Evolutionary conservation across 2,888 invertebrate genomes (phyloP), one percentile per base, ranked within the genome.

Genomic region (Aspidiotus destructor): DNA sequence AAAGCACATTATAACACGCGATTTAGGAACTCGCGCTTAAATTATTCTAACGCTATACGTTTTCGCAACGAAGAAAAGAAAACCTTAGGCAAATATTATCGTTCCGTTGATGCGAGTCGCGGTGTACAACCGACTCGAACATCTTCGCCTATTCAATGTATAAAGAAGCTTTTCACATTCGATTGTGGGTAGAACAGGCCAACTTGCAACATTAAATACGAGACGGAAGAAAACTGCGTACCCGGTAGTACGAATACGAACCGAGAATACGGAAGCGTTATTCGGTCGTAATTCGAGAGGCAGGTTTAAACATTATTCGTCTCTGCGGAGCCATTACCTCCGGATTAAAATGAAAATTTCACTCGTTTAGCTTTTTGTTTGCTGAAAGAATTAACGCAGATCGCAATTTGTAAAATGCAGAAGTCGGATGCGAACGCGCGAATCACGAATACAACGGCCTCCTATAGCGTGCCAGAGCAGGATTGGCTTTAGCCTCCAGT

Each of bases 251-350:
- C 13, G 1, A 61, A n/a, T 41, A 61, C 40, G 15, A 40, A 15
- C 60, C 11, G 40, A 60, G 28, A 28, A 28, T 28, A 28, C 28
- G 28, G 57, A 10, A 16, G 40, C 61, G 17, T 41, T 41, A 61
- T 61, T 61, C 44, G 42, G 61, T 61, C 16, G 61, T 61, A 61
- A 61, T 61, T 61, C 61, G 61, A 61, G 61, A 44, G 61, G 61
- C 61, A n/a, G 60, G 60, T 40, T 44, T 61, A 44, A 61, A 44
- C 40, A 61, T 61, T 41, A 61, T 61, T 61, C 16, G 42, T 61
- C 61, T 61, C 61, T 10, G 15, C 15, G 61, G 61, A 17, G 61
- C 61, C 42, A 61, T 61, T 61, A 61, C 61, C 61, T 61, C 41
- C 42, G 61, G 61, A 61, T 61, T 61, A 61, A 61, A 15, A 61